A percentile compares a stretch with the other conserved stretches of the same genome.
These are phyloP conservation scores for Anseranas semipalmata DNA, from an alignment of 2,113 vertebrate species.

Conservation along the genomic window DNA sequence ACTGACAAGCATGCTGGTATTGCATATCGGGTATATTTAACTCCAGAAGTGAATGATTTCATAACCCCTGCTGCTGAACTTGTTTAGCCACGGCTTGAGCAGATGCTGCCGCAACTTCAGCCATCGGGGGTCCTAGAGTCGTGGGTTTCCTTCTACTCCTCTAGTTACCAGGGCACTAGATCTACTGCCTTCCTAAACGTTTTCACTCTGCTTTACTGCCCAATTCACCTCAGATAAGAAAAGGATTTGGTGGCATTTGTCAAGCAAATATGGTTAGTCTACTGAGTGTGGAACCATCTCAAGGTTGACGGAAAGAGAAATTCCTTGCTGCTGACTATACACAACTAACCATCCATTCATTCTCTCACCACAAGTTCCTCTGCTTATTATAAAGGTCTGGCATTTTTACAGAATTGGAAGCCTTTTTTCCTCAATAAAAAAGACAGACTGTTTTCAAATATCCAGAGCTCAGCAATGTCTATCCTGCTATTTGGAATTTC, in stretches of 20 bases:
- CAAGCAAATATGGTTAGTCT: conserved; percentile 3
- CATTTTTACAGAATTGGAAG: not conserved
- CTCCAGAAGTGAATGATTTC: not conserved
- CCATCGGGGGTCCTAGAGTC: not conserved
- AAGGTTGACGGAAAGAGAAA: not conserved
- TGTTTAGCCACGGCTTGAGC: not conserved
- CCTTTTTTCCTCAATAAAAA: not conserved
- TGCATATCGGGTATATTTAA: not conserved
- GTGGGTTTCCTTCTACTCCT: not conserved
- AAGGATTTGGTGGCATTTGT: not conserved
- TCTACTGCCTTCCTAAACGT: not conserved
- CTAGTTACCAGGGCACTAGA: not conserved
- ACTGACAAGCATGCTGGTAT: not conserved
- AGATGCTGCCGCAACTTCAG: conserved; percentile 27
- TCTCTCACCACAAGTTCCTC: not conserved
- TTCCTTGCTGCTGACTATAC: not conserved
- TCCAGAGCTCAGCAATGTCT: not conserved
- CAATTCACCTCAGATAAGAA: not conserved
- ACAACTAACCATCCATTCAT: not conserved
- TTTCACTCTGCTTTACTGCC: not conserved
- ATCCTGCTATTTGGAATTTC: conserved; percentile 29
- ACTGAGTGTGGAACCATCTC: not conserved
- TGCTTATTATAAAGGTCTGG: not conserved
- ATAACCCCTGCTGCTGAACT: not conserved
- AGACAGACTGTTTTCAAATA: conserved; percentile 25